phyloP scores from a whole-genome alignment of 1,140 invertebrate genomes.

The Drosophila albomicans region DNA sequence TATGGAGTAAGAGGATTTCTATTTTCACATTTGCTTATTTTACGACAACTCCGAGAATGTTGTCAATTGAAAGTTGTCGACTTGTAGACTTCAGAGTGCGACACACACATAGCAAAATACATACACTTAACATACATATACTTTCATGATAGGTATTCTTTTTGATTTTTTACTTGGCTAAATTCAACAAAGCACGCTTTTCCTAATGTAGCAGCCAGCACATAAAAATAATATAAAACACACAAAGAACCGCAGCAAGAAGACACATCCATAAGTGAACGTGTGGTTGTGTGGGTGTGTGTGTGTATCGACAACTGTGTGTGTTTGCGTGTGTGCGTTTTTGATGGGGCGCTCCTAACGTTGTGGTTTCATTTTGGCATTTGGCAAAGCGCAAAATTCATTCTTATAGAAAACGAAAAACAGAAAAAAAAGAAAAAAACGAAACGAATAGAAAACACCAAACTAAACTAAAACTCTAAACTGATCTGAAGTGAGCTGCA shows the following conservation, averaged over 20 bases:
- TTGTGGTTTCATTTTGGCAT: slow-evolving; percentile 65
- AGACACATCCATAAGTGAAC: not conserved
- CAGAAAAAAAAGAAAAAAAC: slow-evolving; percentile 24
- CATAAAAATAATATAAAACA: slow-evolving; percentile 10
- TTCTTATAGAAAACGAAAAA: slow-evolving; percentile 46
- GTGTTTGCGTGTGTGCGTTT: slow-evolving; percentile 1
- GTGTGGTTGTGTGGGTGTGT: not conserved
- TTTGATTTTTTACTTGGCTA: slow-evolving; percentile 22
- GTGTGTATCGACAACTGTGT: slow-evolving; percentile 13
- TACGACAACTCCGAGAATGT: not conserved
- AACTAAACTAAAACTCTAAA: slow-evolving; percentile 22
- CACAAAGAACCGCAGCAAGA: slow-evolving; percentile 19
- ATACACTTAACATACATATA: slow-evolving; percentile 11
- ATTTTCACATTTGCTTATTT: not conserved
- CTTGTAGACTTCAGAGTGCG: not conserved
- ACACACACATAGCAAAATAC: not conserved
- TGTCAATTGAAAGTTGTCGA: slow-evolving; percentile 12
- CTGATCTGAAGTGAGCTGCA: slow-evolving; percentile 6
- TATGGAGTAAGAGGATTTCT: not conserved
- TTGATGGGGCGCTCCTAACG: slow-evolving; percentile 19
- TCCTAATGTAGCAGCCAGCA: slow-evolving; percentile 43
- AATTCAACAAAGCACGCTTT: slow-evolving; percentile 64
- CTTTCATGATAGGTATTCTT: slow-evolving; percentile 14
- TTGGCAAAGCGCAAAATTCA: slow-evolving; percentile 67
- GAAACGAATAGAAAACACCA: slow-evolving; percentile 9